Percentiles rank a stretch among this genome's conserved stretches.
Conservation (phyloP, 2,888 invertebrate species). For the Craniophora ligustri region DNA sequence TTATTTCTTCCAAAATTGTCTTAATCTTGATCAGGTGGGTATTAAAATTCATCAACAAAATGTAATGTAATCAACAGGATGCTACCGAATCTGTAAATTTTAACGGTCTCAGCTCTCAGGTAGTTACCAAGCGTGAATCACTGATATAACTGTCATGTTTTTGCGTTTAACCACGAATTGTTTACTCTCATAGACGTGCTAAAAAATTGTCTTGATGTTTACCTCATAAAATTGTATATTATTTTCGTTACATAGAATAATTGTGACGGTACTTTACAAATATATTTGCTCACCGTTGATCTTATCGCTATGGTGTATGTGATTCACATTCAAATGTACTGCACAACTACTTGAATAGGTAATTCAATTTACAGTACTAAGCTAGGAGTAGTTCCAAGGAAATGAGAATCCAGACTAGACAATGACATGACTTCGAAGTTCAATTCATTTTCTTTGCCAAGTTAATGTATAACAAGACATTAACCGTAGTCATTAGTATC, state of each 20-base stretch:
- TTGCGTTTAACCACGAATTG: conserved; percentile 74
- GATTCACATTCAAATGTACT: conserved; percentile 55
- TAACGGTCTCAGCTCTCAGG: conserved; percentile 78
- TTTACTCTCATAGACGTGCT: conserved; percentile 78
- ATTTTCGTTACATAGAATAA: conserved; percentile 28
- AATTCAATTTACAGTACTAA: conserved; percentile 37
- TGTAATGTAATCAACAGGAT: conserved; percentile 46
- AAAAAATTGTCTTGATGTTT: conserved; percentile 63
- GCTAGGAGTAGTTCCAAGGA: conserved; percentile 36
- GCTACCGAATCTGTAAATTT: conserved; percentile 61
- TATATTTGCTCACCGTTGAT: conserved; percentile 24
- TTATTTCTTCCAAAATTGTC: background rate
- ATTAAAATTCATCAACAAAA: conserved; percentile 33
- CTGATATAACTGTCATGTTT: conserved; percentile 83
- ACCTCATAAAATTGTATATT: conserved; percentile 42
- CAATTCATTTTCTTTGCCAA: conserved; percentile 3
- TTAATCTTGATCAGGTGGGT: background rate
- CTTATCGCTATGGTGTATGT: conserved; percentile 50
- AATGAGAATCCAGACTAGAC: conserved; percentile 17
- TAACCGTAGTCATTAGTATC: conserved; percentile 10
- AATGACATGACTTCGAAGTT: too few species aligned
- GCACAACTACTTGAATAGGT: conserved; percentile 35
- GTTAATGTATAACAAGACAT: conserved; percentile 2
- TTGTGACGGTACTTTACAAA: conserved; percentile 25
- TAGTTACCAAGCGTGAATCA: conserved; percentile 80